phyloP scores from a whole-genome alignment of 2,797 vertebrate genomes.

The Orestias chungarensis region DNA sequence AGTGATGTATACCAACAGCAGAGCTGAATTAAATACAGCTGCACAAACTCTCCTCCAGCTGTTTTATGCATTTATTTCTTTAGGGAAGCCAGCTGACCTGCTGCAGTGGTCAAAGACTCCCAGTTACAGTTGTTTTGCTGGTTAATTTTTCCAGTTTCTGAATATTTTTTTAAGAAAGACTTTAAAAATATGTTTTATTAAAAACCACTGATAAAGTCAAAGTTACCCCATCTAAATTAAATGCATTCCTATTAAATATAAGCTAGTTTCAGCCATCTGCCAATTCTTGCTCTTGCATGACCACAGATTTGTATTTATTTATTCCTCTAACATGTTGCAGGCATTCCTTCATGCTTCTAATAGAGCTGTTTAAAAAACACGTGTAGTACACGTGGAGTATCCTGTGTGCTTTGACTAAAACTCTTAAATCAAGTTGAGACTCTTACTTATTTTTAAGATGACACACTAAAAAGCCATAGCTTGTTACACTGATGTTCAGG shows the following conservation, averaged over 20 bases:
- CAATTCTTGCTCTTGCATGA: background rate
- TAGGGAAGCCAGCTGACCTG: constrained; percentile 18
- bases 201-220: background rate
- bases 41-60: constrained; percentile 47
- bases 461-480: constrained; percentile 13
- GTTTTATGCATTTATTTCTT: constrained; percentile 46
- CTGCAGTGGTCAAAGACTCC: background rate
- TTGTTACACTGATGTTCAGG: constrained; percentile 1
- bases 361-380: background rate
- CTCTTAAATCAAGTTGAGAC: constrained; percentile 7
- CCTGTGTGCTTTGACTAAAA: background rate
- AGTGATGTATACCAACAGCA: constrained; percentile 54
- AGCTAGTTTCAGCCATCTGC: background rate
- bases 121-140: background rate
- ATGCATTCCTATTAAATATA: background rate
- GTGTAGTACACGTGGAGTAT: constrained; percentile 7
- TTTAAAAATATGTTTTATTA: background rate
- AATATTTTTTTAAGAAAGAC: background rate
- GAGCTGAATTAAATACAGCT: constrained; percentile 38
- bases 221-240: background rate
- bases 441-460: constrained; percentile 27
- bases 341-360: background rate
- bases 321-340: background rate
- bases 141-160: background rate
- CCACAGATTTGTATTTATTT: background rate